These are phyloP conservation scores for Pitangus sulphuratus DNA, from an alignment of 2,797 vertebrate genomes.

Conservation along the genomic window DNA sequence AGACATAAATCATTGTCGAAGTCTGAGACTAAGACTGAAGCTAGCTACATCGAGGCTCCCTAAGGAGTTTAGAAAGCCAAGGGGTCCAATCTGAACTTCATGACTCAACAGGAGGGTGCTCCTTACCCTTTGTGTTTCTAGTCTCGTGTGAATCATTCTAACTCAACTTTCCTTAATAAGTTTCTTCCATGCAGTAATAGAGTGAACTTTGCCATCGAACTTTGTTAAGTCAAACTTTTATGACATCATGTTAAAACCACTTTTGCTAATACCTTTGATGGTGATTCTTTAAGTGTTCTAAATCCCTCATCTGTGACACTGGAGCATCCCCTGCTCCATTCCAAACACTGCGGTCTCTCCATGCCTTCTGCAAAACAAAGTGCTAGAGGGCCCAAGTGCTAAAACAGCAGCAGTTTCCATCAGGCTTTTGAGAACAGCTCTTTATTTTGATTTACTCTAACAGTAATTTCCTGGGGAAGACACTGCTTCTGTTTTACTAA, in stretches of 20 bases:
- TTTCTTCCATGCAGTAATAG: not conserved
- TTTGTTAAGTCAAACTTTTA: not conserved
- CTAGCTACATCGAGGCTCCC: not conserved
- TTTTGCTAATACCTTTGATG: not conserved
- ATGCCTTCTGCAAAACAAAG: not conserved
- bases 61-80: not conserved
- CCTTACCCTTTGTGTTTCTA: not conserved
- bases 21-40: not conserved
- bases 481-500: not conserved
- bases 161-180: not conserved
- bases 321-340: not conserved
- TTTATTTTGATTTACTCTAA: not conserved
- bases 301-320: not conserved
- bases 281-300: not conserved
- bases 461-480: not conserved
- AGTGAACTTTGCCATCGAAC: not conserved
- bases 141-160: not conserved
- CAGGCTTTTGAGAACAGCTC: not conserved
- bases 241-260: not conserved
- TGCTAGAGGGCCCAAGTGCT: not conserved
- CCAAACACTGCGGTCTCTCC: not conserved
- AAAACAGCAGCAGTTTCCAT: not conserved
- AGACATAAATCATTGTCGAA: not conserved
- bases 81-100: rapidly evolving
- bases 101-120: not conserved